Evolutionary conservation across 2,888 invertebrate genomes (phyloP), one percentile per base, ranked within the genome.

Genomic region (Hylaea fasciaria): DNA sequence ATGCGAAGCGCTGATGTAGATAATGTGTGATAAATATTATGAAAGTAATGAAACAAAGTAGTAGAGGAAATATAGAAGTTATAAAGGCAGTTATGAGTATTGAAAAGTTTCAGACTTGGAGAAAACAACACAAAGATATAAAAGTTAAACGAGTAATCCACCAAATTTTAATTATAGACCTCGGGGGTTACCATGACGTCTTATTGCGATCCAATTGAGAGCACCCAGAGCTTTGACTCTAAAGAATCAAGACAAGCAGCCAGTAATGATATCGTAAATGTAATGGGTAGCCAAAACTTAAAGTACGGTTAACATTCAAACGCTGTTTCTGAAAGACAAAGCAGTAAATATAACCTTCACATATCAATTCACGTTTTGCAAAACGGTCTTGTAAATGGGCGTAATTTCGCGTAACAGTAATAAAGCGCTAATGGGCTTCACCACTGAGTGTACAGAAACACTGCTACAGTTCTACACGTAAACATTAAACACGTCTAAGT

Each of bases 351-450:
- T 41, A 50, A 40, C 58, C 58, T 58, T 58, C 58, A 48, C 16
- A 58, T 14, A 52, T 37, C 58, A 52, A 52, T 58, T 48, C 12
- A 35, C 41, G n/a, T 47, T 57, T 49, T 47, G 57, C 57, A 57
- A 62, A 54, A 61, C 46, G 28, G n/a, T 47, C 48, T 52, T 22
- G 53, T 2, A 17, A 37, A 46, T 44, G 54, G 44, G 43, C 56
- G 45, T 54, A 59, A 59, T 57, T 66, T 64, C 57, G 54, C 63
- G 22, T 51, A 62, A 41, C 54, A 58, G 28, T 69, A 60, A 64
- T 69, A 60, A 60, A 54, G 32, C 22, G 44, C 64, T 69, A 66
- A 69, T 62, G 51, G 41, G 43, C 52, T 63, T 61, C 57, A 56
- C 62, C 52, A 64, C 45, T 58, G 55, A 40, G 45, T 45, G 48